Conservation (phyloP, 1,140 invertebrate genomes). For the Drepana arcuata region DNA sequence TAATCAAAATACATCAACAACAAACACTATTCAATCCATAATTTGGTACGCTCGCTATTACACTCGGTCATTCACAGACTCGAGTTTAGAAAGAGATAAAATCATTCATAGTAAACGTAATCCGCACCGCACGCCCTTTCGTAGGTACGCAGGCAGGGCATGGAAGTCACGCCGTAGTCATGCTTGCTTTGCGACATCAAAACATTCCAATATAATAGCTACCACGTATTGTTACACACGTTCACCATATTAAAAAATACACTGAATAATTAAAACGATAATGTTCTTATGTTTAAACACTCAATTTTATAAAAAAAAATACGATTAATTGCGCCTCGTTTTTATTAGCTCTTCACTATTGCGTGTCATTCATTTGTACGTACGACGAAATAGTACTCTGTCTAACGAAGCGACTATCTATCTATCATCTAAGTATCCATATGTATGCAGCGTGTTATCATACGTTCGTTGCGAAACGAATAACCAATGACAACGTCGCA, state of each 20-base stretch:
- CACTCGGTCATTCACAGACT: constrained; percentile 69
- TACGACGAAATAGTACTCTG: constrained; percentile 57
- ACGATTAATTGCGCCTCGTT: constrained; percentile 64
- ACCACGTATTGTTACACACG: constrained; percentile 31
- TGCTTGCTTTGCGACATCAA: constrained; percentile 52
- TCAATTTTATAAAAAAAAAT: constrained; percentile 63
- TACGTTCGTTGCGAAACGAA: constrained; percentile 11
- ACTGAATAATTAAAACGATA: constrained; percentile 38
- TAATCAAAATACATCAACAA: constrained; percentile 66
- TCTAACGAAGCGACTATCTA: no score
- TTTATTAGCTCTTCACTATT: constrained; percentile 68
- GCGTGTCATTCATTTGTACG: constrained; percentile 70
- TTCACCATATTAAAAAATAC: constrained; percentile 23
- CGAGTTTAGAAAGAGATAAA: constrained; percentile 70
- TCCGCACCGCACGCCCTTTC: constrained; percentile 61
- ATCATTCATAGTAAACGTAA: constrained; percentile 72
- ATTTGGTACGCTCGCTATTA: constrained; percentile 66
- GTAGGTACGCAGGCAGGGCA: constrained; percentile 69
- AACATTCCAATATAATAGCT: constrained; percentile 51
- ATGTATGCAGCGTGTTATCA: constrained; percentile 16
- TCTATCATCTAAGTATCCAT: no score
- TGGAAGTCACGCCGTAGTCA: constrained; percentile 69
- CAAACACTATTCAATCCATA: constrained; percentile 67
- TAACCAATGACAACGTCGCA: constrained; percentile 8
- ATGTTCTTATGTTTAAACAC: constrained; percentile 50